A percentile compares a stretch with the other conserved stretches of the same genome.
Evolutionary conservation across 2,797 vertebrate genomes (phyloP).

Genomic region (Hoplostethus mediterraneus): DNA sequence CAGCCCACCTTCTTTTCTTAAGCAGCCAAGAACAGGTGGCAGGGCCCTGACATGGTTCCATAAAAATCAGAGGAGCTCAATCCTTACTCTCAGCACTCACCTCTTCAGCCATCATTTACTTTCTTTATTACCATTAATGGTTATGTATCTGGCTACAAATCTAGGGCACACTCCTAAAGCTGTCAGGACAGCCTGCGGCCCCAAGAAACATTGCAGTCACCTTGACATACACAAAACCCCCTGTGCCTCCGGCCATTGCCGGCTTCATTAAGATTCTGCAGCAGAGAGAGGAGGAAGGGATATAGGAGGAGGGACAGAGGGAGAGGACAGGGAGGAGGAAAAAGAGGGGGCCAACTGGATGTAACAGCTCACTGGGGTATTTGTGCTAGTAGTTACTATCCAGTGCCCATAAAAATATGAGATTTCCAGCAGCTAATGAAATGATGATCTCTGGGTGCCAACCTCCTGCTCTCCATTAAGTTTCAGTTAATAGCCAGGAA

Average conservation of each 20-base stretch:
- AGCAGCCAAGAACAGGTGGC: slow-evolving; percentile 75
- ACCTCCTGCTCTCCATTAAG: slow-evolving; percentile 73
- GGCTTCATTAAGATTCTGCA: slow-evolving; percentile 81
- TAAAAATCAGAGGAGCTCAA: slow-evolving; percentile 78
- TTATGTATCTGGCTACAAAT: slow-evolving; percentile 85
- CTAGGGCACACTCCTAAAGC: slow-evolving; percentile 84
- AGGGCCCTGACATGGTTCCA: slow-evolving; percentile 70
- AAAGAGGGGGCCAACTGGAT: slow-evolving; percentile 67
- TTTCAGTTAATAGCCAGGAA: slow-evolving; percentile 74
- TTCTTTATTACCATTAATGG: slow-evolving; percentile 86
- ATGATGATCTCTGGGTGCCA: slow-evolving; percentile 75
- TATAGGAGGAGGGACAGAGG: slow-evolving; percentile 53
- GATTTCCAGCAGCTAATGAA: slow-evolving; percentile 74
- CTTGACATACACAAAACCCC: slow-evolving; percentile 83
- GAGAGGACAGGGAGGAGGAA: slow-evolving; percentile 53
- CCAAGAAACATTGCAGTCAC: slow-evolving; percentile 82
- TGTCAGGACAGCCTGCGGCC: slow-evolving; percentile 78
- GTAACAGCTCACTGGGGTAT: slow-evolving; percentile 78
- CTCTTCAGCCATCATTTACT: slow-evolving; percentile 86
- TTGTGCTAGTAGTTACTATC: slow-evolving; percentile 78
- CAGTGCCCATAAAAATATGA: slow-evolving; percentile 76
- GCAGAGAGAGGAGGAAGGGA: slow-evolving; percentile 55
- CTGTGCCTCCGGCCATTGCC: slow-evolving; percentile 71
- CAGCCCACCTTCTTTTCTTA: slow-evolving; percentile 76
- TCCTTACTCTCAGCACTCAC: slow-evolving; percentile 78